Percentiles rank a stretch among this genome's conserved stretches.
Conservation (phyloP, 2,888 invertebrate genomes). For the Lacanobia oleracea region DNA sequence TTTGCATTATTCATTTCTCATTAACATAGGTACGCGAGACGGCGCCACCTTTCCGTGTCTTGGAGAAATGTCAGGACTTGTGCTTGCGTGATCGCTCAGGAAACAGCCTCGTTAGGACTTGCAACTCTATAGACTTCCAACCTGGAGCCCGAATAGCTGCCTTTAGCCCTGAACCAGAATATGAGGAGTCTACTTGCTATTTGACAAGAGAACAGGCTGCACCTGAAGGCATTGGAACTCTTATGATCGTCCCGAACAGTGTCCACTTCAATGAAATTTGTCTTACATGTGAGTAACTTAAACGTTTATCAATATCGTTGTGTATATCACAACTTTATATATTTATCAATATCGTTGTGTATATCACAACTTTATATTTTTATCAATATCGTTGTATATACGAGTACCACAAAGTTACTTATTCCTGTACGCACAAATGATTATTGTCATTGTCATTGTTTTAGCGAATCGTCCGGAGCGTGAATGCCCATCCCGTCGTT, state of each 20-base stretch:
- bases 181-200: slow-evolving; percentile 97
- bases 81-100: slow-evolving; percentile 95
- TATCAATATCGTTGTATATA: slow-evolving; percentile 47
- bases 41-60: slow-evolving; percentile 95
- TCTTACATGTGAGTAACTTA: slow-evolving; percentile 93
- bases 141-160: slow-evolving; percentile 96
- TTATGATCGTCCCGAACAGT: slow-evolving; percentile 97
- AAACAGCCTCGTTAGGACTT: slow-evolving; percentile 95
- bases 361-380: too few relatives aligned
- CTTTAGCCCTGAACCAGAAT: slow-evolving; percentile 95
- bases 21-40: slow-evolving; percentile 93
- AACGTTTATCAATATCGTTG: slow-evolving; percentile 46
- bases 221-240: slow-evolving; percentile 96
- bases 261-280: slow-evolving; percentile 98
- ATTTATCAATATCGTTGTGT: slow-evolving; percentile 46
- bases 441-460: slow-evolving; percentile 63
- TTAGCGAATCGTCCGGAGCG: slow-evolving; percentile 95
- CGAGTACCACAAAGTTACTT: too few relatives aligned
- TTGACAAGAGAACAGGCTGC: slow-evolving; percentile 96
- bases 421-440: slow-evolving; percentile 33
- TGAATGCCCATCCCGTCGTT: slow-evolving; percentile 96
- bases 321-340: too few relatives aligned
- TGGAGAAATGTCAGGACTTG: slow-evolving; percentile 97
- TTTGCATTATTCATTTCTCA: slow-evolving; percentile 42
- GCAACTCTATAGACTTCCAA: slow-evolving; percentile 97